A percentile compares a stretch with the other conserved stretches of the same genome.
phyloP scores from a whole-genome alignment of 1,140 invertebrate species.

The Rhopalosiphum padi region DNA sequence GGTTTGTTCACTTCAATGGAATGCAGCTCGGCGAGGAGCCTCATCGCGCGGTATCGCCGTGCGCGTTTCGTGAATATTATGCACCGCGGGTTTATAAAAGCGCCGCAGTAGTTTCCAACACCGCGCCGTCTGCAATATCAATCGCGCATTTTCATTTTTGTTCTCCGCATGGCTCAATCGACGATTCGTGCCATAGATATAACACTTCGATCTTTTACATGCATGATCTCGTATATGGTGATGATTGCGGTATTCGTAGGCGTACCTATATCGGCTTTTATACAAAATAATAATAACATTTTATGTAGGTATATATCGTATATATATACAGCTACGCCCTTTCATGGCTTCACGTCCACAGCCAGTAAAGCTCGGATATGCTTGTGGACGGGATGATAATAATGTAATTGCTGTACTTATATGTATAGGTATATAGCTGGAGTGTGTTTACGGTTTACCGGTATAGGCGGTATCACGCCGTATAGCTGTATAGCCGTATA shows the following conservation, averaged over 20 bases:
- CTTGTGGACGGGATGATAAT: background rate
- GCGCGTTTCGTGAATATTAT: background rate
- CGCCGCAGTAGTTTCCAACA: background rate
- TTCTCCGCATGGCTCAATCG: background rate
- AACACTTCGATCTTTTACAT: too few species aligned
- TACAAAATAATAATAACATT: too few species aligned
- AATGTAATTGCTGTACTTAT: too few species aligned
- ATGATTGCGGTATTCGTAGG: too few species aligned
- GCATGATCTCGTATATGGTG: too few species aligned
- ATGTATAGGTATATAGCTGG: background rate
- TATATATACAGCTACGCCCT: too few species aligned
- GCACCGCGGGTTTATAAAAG: background rate
- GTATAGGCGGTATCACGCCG: background rate
- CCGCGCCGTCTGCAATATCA: background rate
- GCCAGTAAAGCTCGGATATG: too few species aligned
- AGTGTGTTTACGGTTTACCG: background rate
- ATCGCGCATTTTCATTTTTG: background rate
- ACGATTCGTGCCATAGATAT: background rate
- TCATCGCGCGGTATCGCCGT: background rate
- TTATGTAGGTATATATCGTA: too few species aligned
- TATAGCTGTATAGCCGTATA: background rate
- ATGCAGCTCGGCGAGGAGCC: slow-evolving; percentile 37
- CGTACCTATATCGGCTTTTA: too few species aligned
- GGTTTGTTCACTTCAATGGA: slow-evolving; percentile 56
- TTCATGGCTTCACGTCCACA: too few species aligned